These are phyloP conservation scores for Amphimallon solstitiale DNA, from an alignment of 2,888 invertebrate genomes.

Conservation along the genomic window DNA sequence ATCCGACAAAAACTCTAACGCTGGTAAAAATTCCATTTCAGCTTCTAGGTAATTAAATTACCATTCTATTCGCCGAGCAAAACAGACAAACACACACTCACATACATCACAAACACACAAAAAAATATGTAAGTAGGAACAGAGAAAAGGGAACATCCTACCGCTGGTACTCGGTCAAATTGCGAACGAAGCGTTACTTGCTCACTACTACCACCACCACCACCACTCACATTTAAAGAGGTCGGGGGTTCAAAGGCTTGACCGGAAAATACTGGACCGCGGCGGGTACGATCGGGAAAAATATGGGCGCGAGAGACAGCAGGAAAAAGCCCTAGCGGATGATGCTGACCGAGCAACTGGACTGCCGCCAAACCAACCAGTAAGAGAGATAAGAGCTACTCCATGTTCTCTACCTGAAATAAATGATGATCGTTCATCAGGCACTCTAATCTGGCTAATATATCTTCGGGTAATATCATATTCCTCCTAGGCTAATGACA, in stretches of 20 bases:
- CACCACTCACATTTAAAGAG: conserved; percentile 1
- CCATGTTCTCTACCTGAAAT: too few species aligned
- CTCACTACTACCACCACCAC: not conserved
- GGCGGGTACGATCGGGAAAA: not conserved
- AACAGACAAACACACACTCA: not conserved
- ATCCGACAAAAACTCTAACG: not conserved
- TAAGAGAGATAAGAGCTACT: too few species aligned
- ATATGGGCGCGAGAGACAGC: not conserved
- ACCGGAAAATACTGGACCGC: conserved; percentile 8
- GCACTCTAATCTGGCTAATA: too few species aligned
- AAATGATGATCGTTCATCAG: too few species aligned
- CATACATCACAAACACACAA: not conserved
- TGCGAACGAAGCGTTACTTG: not conserved
- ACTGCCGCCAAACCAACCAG: conserved; percentile 47
- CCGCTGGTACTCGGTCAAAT: not conserved
- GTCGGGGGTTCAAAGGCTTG: conserved; percentile 1
- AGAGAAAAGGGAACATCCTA: conserved; percentile 1
- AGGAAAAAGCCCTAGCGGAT: not conserved
- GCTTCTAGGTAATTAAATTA: conserved; percentile 1
- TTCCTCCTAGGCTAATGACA: too few species aligned
- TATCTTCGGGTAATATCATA: too few species aligned
- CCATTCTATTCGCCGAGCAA: not conserved
- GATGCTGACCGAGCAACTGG: conserved; percentile 46
- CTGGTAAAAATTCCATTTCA: conserved; percentile 1
- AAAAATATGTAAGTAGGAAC: conserved; percentile 5